Evolutionary conservation across 2,797 vertebrate genomes (phyloP), one percentile per base, ranked within the genome.

Genomic region (Alca torda): DNA sequence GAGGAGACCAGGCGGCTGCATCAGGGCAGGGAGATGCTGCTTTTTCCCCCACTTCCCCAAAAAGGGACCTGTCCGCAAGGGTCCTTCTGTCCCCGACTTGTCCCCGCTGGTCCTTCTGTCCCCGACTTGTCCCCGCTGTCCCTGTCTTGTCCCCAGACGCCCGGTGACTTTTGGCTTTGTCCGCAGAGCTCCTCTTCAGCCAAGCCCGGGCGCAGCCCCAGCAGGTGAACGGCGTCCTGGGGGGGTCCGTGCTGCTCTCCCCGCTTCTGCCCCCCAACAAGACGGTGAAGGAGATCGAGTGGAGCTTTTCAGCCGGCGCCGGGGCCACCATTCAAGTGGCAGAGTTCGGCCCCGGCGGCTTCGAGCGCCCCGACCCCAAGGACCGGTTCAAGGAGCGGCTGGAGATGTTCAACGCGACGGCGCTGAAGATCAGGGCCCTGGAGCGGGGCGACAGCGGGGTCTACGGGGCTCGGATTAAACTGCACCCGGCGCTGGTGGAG

Each of bases 331-430:
- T 59, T 16, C 19, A 2, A 13, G 41, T 59, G 72, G 72, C 72
- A 17, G 54, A 46, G 25, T 46, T 46, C 5, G 5, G n/a, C 8
- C 56, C 26, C 5, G 0, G 11, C 0, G 5, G 43, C 43, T 45
- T 45, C 8, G 17, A 45, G 43, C 4, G 11, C 14, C 43, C 56
- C 0, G 4, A 75, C 25, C 15, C 73, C 56, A 37, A 18, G 43
- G 72, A 75, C 54, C 6, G 5, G 54, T 59, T 59, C 56, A 46
- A 75, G 56, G n/a, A 75, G 13, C 9, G 2, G 56, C 43, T 45
- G 43, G 43, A 45, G 43, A 45, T 45, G 17, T 45, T 18, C 17
- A 45, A 18, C 43, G 17, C 43, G 17, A 45, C 43, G 17, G 43
- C 43, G 17, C 43, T 18, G 43, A 45, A 45, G 48, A 28, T 64